Evolutionary conservation across 2,113 vertebrate species (phyloP).

Genomic region (Eonycteris spelaea): DNA sequence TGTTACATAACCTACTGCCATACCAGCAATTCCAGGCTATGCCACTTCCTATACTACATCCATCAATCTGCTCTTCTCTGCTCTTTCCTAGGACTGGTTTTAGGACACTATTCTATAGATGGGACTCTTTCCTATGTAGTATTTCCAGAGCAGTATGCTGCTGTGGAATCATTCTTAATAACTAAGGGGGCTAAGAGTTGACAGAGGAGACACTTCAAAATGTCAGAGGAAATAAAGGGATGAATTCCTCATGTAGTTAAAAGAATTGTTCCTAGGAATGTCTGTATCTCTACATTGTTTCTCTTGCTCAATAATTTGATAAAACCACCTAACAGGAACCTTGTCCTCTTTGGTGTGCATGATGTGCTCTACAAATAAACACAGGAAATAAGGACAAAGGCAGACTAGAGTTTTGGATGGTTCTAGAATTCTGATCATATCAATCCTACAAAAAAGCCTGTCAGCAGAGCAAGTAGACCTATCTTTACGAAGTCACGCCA

Average conservation of each 20-base stretch:
- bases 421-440: neutral
- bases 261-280: neutral
- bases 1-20: neutral
- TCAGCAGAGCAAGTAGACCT: neutral
- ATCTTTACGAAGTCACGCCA: neutral
- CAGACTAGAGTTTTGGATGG: neutral
- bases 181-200: neutral
- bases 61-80: neutral
- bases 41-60: neutral
- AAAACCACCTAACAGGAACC: neutral
- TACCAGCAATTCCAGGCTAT: neutral
- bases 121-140: neutral
- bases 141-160: neutral
- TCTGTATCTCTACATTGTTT: neutral
- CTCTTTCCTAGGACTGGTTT: neutral
- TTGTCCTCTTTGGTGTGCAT: neutral
- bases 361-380: neutral
- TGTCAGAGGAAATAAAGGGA: neutral
- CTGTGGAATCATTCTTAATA: fast-evolving
- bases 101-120: neutral
- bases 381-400: neutral
- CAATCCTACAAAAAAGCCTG: neutral
- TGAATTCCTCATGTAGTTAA: neutral
- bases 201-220: neutral
- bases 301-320: neutral